A percentile compares a stretch with the other conserved stretches of the same genome.
Conservation (phyloP, 2,797 vertebrate species). For the Brachyrhaphis roseni region DNA sequence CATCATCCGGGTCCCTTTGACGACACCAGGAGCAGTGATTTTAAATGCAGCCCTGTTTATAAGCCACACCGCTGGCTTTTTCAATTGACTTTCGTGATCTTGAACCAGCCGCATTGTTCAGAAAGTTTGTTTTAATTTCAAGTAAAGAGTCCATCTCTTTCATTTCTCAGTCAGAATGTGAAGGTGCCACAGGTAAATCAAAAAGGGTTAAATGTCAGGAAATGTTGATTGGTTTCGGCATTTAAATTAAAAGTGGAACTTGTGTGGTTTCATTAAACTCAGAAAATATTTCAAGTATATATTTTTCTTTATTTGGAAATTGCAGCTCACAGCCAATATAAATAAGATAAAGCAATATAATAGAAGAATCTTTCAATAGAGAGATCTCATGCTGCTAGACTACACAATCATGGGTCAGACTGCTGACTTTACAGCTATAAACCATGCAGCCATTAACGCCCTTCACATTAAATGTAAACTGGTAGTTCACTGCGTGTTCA, state of each 20-base stretch:
- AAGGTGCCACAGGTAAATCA: background rate
- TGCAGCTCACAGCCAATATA: background rate
- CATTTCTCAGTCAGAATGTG: background rate
- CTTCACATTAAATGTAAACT: background rate
- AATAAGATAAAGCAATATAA: background rate
- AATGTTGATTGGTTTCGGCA: background rate
- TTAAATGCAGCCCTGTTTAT: background rate
- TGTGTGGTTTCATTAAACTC: background rate
- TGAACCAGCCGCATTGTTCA: background rate
- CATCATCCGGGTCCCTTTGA: constrained; percentile 56
- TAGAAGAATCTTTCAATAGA: background rate
- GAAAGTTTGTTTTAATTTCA: background rate
- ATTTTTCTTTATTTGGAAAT: background rate
- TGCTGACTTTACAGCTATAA: background rate
- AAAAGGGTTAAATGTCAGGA: background rate
- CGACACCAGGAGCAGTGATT: background rate
- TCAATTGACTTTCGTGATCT: background rate
- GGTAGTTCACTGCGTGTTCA: too few species aligned
- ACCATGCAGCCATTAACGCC: background rate
- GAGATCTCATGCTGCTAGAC: background rate
- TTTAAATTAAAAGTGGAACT: background rate
- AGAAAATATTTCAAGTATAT: background rate
- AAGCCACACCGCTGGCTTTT: background rate
- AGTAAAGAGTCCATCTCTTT: background rate
- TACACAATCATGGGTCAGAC: background rate